Evolutionary conservation across 1,140 invertebrate species (phyloP).

Genomic region (Onthophagus taurus): DNA sequence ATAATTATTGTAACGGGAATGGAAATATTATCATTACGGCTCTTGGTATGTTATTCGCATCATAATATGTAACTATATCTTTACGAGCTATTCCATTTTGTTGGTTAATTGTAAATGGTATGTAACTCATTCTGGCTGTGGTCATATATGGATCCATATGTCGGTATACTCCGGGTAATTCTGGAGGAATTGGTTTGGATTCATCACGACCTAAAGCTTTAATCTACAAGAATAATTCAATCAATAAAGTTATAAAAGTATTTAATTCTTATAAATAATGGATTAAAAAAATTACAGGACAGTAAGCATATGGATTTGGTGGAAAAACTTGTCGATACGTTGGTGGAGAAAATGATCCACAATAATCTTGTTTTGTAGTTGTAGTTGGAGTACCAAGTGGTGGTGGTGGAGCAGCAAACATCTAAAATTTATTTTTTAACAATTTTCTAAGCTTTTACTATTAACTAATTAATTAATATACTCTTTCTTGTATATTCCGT

Average conservation of each 20-base stretch:
- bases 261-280: no score
- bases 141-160: slow-evolving; percentile 35
- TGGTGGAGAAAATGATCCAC: slow-evolving; percentile 12
- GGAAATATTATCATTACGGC: slow-evolving; percentile 5
- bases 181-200: slow-evolving; percentile 29
- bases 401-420: slow-evolving; percentile 26
- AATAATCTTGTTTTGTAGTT: slow-evolving; percentile 28
- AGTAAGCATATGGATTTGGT: slow-evolving; percentile 20
- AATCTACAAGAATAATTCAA: slow-evolving; percentile 18
- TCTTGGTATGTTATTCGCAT: slow-evolving; percentile 23
- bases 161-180: slow-evolving; percentile 29
- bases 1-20: no score
- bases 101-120: slow-evolving; percentile 25
- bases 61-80: slow-evolving; percentile 33
- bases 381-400: slow-evolving; percentile 22
- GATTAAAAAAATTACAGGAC: slow-evolving; percentile 22
- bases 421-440: not conserved
- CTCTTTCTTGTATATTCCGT: slow-evolving; percentile 24
- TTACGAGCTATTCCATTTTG: slow-evolving; percentile 26
- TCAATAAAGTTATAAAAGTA: no score
- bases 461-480: slow-evolving; percentile 11
- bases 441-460: not conserved
- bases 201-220: slow-evolving; percentile 26
- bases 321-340: slow-evolving; percentile 15
- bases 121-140: slow-evolving; percentile 25